These are phyloP conservation scores for Zaprionus vittiger DNA, from an alignment of 1,140 invertebrate genomes.

Conservation along the genomic window DNA sequence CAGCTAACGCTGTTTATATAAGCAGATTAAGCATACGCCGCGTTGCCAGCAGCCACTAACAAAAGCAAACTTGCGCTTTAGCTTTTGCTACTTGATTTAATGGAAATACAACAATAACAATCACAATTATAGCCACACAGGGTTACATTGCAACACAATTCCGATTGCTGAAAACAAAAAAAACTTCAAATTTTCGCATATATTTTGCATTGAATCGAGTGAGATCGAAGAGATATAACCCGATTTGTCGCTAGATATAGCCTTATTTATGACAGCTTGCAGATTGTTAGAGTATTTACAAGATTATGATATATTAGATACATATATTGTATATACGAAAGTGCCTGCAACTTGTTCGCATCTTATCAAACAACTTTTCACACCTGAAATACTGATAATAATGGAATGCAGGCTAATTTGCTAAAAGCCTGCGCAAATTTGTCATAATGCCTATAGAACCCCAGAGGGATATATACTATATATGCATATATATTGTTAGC, in stretches of 20 bases:
- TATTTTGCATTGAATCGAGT: neutral
- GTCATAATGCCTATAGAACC: conserved; percentile 11
- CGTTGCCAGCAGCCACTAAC: conserved; percentile 4
- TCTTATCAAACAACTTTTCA: neutral
- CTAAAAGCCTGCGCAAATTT: conserved; percentile 6
- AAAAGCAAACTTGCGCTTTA: conserved; percentile 23
- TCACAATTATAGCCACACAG: conserved; percentile 7
- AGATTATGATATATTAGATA: no score
- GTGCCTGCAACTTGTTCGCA: neutral
- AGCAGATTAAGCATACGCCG: conserved; percentile 16
- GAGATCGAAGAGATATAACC: neutral
- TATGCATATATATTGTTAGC: neutral
- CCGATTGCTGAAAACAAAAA: neutral
- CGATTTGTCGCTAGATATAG: neutral
- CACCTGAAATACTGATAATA: neutral
- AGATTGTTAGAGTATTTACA: neutral
- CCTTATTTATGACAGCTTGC: neutral
- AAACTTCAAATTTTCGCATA: neutral
- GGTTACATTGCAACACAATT: conserved; percentile 11
- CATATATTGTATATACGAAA: neutral
- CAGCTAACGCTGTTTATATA: conserved; percentile 1
- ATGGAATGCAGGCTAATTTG: neutral
- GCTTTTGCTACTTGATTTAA: conserved; percentile 23
- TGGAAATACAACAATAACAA: conserved; percentile 11
- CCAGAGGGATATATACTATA: neutral